A percentile compares a stretch with the other conserved stretches of the same genome.
phyloP scores from a whole-genome alignment of 1,140 invertebrate species.

The Drosophila chauvacae region DNA sequence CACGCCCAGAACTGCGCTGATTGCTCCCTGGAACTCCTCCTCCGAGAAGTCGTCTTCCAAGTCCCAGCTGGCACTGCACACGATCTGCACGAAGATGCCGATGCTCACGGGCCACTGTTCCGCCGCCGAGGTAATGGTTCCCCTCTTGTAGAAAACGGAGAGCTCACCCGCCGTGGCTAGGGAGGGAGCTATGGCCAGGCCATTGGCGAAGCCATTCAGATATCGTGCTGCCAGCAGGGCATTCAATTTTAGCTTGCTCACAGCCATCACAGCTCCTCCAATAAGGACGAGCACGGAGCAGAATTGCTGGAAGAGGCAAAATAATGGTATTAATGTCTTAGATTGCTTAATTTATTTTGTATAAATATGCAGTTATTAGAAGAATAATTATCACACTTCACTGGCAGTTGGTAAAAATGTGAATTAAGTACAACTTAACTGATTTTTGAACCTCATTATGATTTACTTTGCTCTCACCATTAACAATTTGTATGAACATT shows the following conservation, averaged over 20 bases:
- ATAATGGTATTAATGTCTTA: too few species aligned
- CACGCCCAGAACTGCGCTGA: constrained; percentile 47
- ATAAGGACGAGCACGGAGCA: constrained; percentile 49
- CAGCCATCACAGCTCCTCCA: constrained; percentile 45
- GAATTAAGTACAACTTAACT: background rate
- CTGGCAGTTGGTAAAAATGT: background rate
- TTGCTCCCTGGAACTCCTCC: constrained; percentile 57
- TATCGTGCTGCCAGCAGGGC: constrained; percentile 57
- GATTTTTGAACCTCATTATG: too few species aligned
- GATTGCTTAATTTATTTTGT: background rate
- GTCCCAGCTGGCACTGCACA: constrained; percentile 46
- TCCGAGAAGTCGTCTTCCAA: constrained; percentile 32
- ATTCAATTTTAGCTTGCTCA: constrained; percentile 5
- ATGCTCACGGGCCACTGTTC: constrained; percentile 58
- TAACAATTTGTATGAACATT: constrained; percentile 46
- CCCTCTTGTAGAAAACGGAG: constrained; percentile 62
- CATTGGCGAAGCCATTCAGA: constrained; percentile 67
- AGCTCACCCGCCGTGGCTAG: constrained; percentile 60
- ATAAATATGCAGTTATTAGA: too few species aligned
- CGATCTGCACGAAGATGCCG: constrained; percentile 69
- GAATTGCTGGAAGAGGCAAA: constrained; percentile 41
- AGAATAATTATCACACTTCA: background rate
- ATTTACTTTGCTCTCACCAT: constrained; percentile 37
- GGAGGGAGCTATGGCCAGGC: constrained; percentile 51
- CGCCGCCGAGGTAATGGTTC: constrained; percentile 38